These are phyloP conservation scores for Haemorhous mexicanus DNA, from an alignment of 2,113 vertebrate genomes.

Conservation along the genomic window DNA sequence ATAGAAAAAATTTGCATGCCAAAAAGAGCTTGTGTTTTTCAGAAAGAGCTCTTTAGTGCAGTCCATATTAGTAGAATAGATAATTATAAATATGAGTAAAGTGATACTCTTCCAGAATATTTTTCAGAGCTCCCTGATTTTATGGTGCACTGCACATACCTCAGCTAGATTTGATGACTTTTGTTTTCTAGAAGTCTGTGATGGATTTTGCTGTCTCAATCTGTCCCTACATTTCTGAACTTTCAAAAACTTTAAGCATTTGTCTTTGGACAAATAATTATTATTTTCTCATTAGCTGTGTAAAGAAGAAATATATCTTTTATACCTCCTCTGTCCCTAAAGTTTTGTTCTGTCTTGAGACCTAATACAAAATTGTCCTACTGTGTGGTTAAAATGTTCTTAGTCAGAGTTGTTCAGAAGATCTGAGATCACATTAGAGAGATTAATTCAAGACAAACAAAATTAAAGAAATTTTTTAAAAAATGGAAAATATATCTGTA, in stretches of 20 bases:
- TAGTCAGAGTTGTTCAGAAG: background rate
- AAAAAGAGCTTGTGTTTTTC: background rate
- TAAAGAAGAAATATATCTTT: background rate
- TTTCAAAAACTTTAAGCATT: background rate
- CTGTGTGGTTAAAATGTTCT: background rate
- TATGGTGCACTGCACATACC: background rate
- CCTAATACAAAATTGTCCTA: background rate
- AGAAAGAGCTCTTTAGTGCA: background rate
- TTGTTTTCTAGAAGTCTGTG: background rate
- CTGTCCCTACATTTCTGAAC: background rate
- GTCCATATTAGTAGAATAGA: background rate
- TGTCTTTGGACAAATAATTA: background rate
- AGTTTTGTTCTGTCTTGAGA: background rate
- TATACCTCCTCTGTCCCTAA: background rate
- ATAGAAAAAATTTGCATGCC: background rate
- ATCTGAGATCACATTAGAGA: background rate
- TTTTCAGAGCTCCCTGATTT: background rate
- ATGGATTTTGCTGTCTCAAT: background rate
- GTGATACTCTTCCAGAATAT: background rate
- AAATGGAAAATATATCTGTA: background rate
- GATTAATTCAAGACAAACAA: background rate
- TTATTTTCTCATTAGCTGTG: background rate
- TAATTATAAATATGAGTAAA: background rate
- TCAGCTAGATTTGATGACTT: background rate
- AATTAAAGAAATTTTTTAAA: background rate